Evolutionary conservation across 2,888 invertebrate species (phyloP), one percentile per base, ranked within the genome.

Genomic region (Pogonocherus hispidulus): DNA sequence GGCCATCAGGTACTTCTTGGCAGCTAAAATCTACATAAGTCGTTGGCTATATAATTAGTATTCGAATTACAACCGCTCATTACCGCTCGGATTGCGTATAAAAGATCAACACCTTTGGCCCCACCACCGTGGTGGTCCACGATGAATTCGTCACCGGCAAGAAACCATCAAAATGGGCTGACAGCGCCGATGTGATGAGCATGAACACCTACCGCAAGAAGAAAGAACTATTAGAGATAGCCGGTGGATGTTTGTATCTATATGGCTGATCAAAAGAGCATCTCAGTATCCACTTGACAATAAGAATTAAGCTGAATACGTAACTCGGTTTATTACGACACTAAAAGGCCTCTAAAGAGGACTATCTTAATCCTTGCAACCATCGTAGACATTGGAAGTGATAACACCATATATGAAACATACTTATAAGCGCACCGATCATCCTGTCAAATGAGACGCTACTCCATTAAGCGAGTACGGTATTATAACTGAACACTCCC

Each of bases 61-160:
- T 35, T 47, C 47, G 59, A 47, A 32, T 47, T 27, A 46, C 47
- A 59, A 59, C 59, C 59, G 47, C 47, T 49, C 47, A 47, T 59
- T 59, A 59, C 32, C 46, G 22, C 44, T 57, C 44, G 16, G 57
- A 44, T 57, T 57, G 27, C 23, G 20, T 27, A 59, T 47, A 65
- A 69, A 62, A 69, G 49, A 18, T 47, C 46, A 49, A 63, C 63
- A 74, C 70, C 76, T 76, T 74, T 72, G 67, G 70, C 72, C 74
- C 69, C 47, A 66, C 73, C 60, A 67, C 66, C 67, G 66, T 64
- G 76, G 76, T 75, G 76, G 76, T 76, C 76, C 57, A 52, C 63
- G 64, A 73, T 69, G 68, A 70, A 52, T 32, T 52, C 52, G 52
- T 52, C 52, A 35, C 16, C 18, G 16, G 11, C 18, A 35, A 52